phyloP scores from a whole-genome alignment of 2,113 vertebrate species.

The Rutilus rutilus region DNA sequence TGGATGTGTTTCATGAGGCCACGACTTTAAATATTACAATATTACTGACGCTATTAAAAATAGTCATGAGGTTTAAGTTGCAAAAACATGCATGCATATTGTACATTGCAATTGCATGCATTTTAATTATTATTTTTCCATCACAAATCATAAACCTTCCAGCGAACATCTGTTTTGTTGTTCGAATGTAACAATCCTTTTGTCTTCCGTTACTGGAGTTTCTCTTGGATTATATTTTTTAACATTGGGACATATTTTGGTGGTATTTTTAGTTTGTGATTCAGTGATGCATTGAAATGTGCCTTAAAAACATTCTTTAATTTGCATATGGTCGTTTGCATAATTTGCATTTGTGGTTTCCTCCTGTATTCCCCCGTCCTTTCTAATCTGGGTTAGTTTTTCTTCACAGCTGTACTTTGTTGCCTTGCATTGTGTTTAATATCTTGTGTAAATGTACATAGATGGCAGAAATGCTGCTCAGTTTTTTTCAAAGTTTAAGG shows the following conservation, averaged over 20 bases:
- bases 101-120: not conserved
- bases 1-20: not conserved
- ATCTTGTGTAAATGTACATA: not conserved
- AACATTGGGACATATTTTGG: not conserved
- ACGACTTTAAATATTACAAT: not conserved
- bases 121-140: not conserved
- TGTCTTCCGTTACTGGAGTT: not conserved
- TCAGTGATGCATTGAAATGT: not conserved
- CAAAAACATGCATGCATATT: not conserved
- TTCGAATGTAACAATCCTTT: not conserved
- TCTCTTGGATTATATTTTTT: not conserved
- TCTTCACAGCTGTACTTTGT: not conserved
- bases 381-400: not conserved
- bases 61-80: not conserved
- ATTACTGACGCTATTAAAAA: not conserved
- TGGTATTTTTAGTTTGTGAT: not conserved
- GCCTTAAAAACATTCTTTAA: not conserved
- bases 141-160: not conserved
- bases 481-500: not conserved
- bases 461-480: not conserved
- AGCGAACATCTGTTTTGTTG: not conserved
- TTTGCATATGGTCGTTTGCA: not conserved
- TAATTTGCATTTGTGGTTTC: not conserved
- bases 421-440: not conserved
- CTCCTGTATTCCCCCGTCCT: not conserved